A percentile compares a stretch with the other conserved stretches of the same genome.
Conservation (phyloP, 2,797 vertebrate species). For the Rhincodon typus region DNA sequence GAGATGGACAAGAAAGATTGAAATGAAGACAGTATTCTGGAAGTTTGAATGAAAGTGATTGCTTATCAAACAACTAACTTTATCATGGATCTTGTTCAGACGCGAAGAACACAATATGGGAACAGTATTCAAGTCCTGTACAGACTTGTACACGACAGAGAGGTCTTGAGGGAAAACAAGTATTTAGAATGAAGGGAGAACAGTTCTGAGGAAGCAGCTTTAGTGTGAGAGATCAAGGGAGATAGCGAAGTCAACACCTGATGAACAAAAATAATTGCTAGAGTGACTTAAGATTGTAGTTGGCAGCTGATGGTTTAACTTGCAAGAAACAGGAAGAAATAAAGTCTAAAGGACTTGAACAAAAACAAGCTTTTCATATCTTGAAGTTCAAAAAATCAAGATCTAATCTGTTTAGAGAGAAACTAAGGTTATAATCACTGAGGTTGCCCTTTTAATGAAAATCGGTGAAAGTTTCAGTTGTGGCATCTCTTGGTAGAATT, state of each 20-base stretch:
- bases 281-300: neutral
- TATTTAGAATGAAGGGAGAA: neutral
- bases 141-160: neutral
- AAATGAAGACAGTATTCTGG: neutral
- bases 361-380: neutral
- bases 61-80: neutral
- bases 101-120: neutral
- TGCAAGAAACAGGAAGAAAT: neutral
- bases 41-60: neutral
- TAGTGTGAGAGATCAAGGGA: neutral
- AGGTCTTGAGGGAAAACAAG: neutral
- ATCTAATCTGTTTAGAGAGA: neutral
- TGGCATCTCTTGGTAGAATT: neutral
- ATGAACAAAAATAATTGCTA: neutral
- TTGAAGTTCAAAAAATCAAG: neutral
- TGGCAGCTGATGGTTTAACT: neutral
- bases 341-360: neutral
- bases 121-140: slow-evolving; percentile 4
- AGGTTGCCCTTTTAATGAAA: neutral
- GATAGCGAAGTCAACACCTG: neutral
- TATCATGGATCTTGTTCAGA: neutral
- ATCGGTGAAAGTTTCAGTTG: neutral
- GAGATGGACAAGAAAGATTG: neutral
- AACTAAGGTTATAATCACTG: neutral
- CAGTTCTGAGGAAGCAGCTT: neutral